Evolutionary conservation across 2,888 invertebrate species (phyloP).

Genomic region (Apotomis betuletana): DNA sequence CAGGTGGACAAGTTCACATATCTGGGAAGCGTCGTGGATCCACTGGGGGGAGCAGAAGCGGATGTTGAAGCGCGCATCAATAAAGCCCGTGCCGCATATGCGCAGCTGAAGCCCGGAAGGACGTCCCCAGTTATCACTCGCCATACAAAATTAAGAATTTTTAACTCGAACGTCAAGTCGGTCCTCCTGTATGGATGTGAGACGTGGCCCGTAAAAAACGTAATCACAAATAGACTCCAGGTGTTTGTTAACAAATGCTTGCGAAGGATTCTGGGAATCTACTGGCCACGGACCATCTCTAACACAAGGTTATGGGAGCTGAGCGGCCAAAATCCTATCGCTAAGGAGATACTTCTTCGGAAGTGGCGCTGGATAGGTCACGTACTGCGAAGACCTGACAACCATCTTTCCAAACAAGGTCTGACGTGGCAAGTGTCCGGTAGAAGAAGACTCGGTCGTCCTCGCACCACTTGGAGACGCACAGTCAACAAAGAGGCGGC

Average conservation of each 20-base stretch:
- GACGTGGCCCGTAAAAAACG: neutral
- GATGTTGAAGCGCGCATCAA: conserved; percentile 1
- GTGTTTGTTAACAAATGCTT: neutral
- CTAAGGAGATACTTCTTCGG: no score
- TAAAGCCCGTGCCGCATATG: neutral
- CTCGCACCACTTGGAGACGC: no score
- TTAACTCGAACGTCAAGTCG: neutral
- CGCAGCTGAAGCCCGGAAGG: neutral
- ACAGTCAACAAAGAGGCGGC: no score
- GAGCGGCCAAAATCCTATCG: no score
- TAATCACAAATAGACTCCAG: neutral
- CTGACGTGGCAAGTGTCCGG: no score
- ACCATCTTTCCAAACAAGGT: no score
- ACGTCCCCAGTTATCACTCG: neutral
- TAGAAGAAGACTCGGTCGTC: no score
- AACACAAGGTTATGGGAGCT: neutral
- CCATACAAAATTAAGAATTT: neutral
- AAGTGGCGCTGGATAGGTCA: no score
- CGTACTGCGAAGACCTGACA: no score
- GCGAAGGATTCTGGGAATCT: neutral
- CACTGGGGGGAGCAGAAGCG: neutral
- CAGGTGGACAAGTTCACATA: neutral
- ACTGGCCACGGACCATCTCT: neutral
- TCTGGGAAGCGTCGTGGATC: neutral
- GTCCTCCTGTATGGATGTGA: neutral